These are phyloP conservation scores for Diarsia dahlii DNA, from an alignment of 2,888 invertebrate species.

Conservation along the genomic window DNA sequence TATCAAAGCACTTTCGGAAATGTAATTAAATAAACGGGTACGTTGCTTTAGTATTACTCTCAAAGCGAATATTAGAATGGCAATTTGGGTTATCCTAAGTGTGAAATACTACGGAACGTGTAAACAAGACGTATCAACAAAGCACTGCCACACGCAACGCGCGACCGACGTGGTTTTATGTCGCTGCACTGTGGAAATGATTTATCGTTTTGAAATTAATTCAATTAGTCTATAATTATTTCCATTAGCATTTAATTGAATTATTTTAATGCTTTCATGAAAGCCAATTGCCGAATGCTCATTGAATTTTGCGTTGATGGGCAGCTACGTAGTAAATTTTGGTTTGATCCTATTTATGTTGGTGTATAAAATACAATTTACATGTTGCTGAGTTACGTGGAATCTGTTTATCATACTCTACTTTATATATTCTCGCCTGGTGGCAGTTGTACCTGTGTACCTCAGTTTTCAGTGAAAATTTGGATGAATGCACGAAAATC, in stretches of 20 bases:
- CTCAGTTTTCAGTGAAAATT: background rate
- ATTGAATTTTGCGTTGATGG: background rate
- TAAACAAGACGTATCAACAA: conserved; percentile 18
- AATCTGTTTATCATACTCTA: background rate
- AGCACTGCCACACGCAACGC: background rate
- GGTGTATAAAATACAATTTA: too few species aligned
- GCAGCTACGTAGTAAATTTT: background rate
- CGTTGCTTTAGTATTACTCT: conserved; percentile 28
- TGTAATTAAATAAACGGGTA: conserved; percentile 37
- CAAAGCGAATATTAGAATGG: conserved; percentile 42
- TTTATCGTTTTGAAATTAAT: conserved; percentile 13
- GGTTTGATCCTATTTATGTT: background rate
- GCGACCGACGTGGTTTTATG: conserved; percentile 4
- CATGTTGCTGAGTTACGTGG: too few species aligned
- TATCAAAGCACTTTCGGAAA: conserved; percentile 25
- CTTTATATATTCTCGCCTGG: background rate
- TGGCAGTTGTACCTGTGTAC: background rate
- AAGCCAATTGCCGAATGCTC: background rate
- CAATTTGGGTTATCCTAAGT: conserved; percentile 22
- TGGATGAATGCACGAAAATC: background rate
- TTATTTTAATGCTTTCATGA: background rate
- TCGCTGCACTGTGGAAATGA: conserved; percentile 9
- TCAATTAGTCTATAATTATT: too few species aligned
- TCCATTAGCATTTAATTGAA: conserved; percentile 5
- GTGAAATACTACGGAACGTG: conserved; percentile 18